Base-by-base conservation (phyloP, 2,113 vertebrate genomes). In the Oplegnathus fasciatus region DNA sequence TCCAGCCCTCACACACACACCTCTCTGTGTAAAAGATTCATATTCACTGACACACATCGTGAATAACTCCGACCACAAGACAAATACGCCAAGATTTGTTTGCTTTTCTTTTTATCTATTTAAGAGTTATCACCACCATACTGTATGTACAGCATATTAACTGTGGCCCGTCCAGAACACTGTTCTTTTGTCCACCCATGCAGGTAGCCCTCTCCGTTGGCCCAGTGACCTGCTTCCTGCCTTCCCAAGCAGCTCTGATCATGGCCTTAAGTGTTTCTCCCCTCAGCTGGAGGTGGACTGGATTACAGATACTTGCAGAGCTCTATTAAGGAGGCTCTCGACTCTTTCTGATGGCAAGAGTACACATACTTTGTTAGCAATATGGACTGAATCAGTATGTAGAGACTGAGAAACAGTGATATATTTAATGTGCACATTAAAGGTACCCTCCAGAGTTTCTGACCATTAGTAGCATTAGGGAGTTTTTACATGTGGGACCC, bases 161-260 rank as follows among this genome's bases (percentile, higher is more conserved):
- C 57, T 57, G 6, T 37, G 18, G 11, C 26, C 18, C 11, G 1
- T 79, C 40, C 70, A 81, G 77, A 87, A 94, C 88, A 94, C 84
- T 86, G 88, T n/a, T 67, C 87, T 84, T 91, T 94, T 94, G 90
- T 93, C 84, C 61, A 0, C 20, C 34, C 52, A 50, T 65, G 76
- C 83, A 87, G 76, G 88, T 83, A 72, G 64, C 32, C 57, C n/a
- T 80, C 77, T 85, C 67, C 34, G 28, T 40, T 91, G 87, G 80
- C 88, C 90, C 86, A 91, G 75, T 93, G 89, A 94, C 93, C 94
- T 83, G 85, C 68, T 93, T 92, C 75, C 87, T 90, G 73, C 37
- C 61, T 82, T 61, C 71, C 34, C 71, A 18, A 73, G 52, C 57
- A 57, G 52, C 54, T 61, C 66, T 55, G 55, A 82, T 88, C 85